Conservation (phyloP, 2,888 invertebrate species). For the Ochropacha duplaris region DNA sequence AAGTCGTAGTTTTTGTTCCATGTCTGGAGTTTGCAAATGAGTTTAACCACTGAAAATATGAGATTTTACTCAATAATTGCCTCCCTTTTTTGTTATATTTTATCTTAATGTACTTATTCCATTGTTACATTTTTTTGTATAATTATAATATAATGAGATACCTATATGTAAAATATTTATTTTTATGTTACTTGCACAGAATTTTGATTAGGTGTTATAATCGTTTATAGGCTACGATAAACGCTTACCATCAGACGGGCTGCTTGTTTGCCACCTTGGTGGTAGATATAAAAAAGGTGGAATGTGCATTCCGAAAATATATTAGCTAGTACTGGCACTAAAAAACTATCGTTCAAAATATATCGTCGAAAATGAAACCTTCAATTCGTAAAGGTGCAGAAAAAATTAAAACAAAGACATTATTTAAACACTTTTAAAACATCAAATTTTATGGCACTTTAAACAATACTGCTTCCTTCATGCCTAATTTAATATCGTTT, state of each 20-base stretch:
- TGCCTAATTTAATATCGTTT: constrained; percentile 4
- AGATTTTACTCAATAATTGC: constrained; percentile 50
- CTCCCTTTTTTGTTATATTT: constrained; percentile 36
- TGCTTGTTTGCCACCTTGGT: too few relatives aligned
- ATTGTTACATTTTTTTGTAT: constrained; percentile 47
- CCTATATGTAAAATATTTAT: constrained; percentile 44
- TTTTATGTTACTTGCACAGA: constrained; percentile 9
- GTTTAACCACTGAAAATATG: constrained; percentile 46
- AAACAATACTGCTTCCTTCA: not conserved
- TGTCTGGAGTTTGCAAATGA: constrained; percentile 40
- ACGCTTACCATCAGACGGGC: too few relatives aligned
- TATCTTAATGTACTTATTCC: constrained; percentile 14
- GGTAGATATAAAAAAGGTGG: too few relatives aligned
- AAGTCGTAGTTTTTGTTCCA: constrained; percentile 30
- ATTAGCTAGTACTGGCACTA: not conserved
- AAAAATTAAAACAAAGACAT: not conserved
- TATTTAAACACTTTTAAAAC: not conserved
- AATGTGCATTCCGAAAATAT: not conserved
- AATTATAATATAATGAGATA: constrained; percentile 46
- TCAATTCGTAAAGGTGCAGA: not conserved
- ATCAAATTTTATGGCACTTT: not conserved
- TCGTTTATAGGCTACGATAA: too few relatives aligned
- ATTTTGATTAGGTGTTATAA: not conserved
- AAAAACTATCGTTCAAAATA: not conserved
- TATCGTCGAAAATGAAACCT: not conserved